Base-by-base conservation (phyloP, 2,113 vertebrate species). In the Penelope pileata region DNA sequence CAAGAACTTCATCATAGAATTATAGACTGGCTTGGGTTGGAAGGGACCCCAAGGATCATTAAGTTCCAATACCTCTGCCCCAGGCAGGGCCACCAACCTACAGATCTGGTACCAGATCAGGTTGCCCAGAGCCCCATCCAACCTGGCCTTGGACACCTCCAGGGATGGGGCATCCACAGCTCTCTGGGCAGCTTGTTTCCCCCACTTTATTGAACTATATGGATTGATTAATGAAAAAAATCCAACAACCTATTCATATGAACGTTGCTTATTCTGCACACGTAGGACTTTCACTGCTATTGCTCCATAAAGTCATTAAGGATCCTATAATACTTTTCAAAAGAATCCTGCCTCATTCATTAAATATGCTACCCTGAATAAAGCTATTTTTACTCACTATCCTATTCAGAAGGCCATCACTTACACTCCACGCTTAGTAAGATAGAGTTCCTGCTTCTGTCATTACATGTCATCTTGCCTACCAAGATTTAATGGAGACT, bases 331-430 rank as follows among this genome's bases (percentile, higher is more conserved):
- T 10, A 50, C 18, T 50, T 94, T 90, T 53, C 7, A 0, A 45
- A 86, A 86, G 43, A 86, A 73, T 12, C 42, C 17, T 90, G 54
- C 24, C n/a, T 94, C 63, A 59, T 88, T 92, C 38, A 88, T 88
- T 91, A 90, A 88, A 88, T 53, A 81, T 32, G 45, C 48, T 66
- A 86, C 13, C 16, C 27, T 50, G 80, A 96, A 80, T 10, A 62
- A 80, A 51, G 63, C 83, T 95, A 83, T 80, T 94, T 93, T 95
- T 83, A 90, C 51, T 69, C 66, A 47, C 43, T 19, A 30, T 45
- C 12, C 62, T 34, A 92, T 86, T 91, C 59, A 74, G 81, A 92
- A 86, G 42, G 27, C 59, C 59, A 93, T 74, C 64, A 70, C 24
- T 90, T 88, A 80, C 10, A 78, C 63, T 70, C 76, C 42, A 74